Base-by-base conservation (phyloP, 2,113 vertebrate species). In the Benitochromis conjunctus region DNA sequence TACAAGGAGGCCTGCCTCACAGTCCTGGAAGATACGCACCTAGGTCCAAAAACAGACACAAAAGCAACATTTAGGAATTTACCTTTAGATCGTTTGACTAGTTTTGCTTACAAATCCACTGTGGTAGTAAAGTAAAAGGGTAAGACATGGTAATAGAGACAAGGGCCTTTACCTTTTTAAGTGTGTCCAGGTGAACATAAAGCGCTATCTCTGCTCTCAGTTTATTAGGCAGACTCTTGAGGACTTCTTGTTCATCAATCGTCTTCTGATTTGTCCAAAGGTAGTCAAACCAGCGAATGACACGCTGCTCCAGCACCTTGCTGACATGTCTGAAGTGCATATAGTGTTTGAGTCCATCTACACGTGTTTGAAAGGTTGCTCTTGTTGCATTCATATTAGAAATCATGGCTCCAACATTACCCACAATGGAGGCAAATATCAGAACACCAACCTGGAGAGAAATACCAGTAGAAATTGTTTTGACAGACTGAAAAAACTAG, bases 251-350 rank as follows among this genome's bases (percentile, higher is more conserved):
- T 80, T 99, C 99, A 1, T 99, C 98, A 1, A 98, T 95, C 0
- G 96, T 96, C 88, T 99, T 99, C 94, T 99, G 97, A 92, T 99
- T 99, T 86, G 97, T 98, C 98, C 99, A 99, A 71, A 99, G 94
- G 84, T 99, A 99, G 90, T 99, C 98, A 34, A 99, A 99, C 98
- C 98, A 99, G 90, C 96, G 97, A 86, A 99, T 99, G 83, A 99
- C 98, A 5, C 98, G 98, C 64, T 97, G 97, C 88, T 99, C 98
- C 83, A 99, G 91, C 21, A 97, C 97, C 81, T 97, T 99, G 96
- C 98, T 99, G 21, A 99, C 98, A 87, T 97, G 97, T 88, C 97
- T 96, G 94, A 99, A 99, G 91, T 99, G 98, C 98, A 99, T 99
- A 91, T 99, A 99, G 92, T 99, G 98, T 69, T 99, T 99, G 85